These are phyloP conservation scores for Harmothoe impar DNA, from an alignment of 2,888 invertebrate genomes.

Conservation along the genomic window DNA sequence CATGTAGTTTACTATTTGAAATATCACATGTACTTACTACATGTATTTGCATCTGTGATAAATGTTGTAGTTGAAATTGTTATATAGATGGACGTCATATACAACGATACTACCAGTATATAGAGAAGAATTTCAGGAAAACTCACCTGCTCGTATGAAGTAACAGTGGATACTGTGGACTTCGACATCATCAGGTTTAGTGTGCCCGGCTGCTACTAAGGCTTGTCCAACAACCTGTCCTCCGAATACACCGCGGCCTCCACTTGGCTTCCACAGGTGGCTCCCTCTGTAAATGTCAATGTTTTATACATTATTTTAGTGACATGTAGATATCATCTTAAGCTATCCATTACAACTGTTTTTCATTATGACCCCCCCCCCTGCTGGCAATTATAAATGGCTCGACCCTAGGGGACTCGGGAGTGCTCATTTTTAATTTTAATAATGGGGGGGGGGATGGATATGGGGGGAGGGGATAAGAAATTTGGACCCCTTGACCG, in stretches of 20 bases:
- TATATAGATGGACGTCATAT: too few relatives aligned
- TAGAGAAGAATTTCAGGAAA: too few relatives aligned
- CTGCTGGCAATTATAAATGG: not conserved
- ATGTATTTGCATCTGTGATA: too few relatives aligned
- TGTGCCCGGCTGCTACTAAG: conserved; percentile 82
- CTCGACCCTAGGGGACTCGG: not conserved
- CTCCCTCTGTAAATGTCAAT: not conserved
- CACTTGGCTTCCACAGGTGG: conserved; percentile 76
- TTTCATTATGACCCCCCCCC: not conserved
- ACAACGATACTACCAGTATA: too few relatives aligned
- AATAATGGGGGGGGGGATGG: not conserved
- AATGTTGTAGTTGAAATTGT: too few relatives aligned
- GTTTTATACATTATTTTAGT: not conserved
- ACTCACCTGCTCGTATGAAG: conserved; percentile 82
- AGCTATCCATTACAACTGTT: not conserved
- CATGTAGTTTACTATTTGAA: too few relatives aligned
- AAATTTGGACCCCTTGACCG: not conserved
- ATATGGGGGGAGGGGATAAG: not conserved
- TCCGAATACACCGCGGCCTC: conserved; percentile 81
- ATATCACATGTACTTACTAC: too few relatives aligned
- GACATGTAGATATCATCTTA: not conserved
- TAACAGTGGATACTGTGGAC: conserved; percentile 84
- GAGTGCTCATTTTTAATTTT: too few relatives aligned
- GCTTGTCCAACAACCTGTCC: conserved; percentile 84
- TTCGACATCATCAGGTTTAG: conserved; percentile 80